Conservation (phyloP, 2,888 invertebrate genomes). For the Flexamia atlantica region DNA sequence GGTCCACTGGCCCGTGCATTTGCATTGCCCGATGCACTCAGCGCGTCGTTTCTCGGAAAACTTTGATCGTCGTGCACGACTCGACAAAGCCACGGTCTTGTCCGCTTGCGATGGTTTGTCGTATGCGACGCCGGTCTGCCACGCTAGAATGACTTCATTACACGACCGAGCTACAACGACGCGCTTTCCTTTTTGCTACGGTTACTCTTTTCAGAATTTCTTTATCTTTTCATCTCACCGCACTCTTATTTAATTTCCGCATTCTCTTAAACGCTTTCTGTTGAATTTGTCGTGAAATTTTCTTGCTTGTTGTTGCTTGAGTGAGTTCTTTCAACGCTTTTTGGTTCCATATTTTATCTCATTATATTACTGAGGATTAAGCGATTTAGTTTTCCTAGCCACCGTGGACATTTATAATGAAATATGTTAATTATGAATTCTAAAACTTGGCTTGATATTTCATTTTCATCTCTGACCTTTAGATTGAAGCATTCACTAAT, state of each 20-base stretch:
- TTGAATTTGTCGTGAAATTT: not conserved
- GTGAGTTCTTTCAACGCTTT: too few relatives aligned
- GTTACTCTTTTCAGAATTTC: not conserved
- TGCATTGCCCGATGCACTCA: not conserved
- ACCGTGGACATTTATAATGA: too few relatives aligned
- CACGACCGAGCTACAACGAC: not conserved
- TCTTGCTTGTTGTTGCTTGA: too few relatives aligned
- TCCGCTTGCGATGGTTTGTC: not conserved
- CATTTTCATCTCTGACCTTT: too few relatives aligned
- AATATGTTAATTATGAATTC: too few relatives aligned
- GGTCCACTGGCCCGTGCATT: slow-evolving; percentile 2
- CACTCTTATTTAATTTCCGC: not conserved
- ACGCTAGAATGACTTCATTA: not conserved
- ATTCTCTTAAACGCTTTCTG: not conserved
- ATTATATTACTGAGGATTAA: too few relatives aligned
- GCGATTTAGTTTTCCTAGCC: too few relatives aligned
- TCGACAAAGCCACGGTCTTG: not conserved
- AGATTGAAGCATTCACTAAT: too few relatives aligned
- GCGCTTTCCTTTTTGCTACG: not conserved
- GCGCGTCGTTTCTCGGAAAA: not conserved
- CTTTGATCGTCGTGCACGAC: not conserved
- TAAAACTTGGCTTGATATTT: too few relatives aligned
- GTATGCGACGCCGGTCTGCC: not conserved
- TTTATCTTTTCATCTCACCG: slow-evolving; percentile 1
- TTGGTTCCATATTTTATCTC: too few relatives aligned